Conservation (phyloP, 2,113 vertebrate species). For the Anser cygnoides region DNA sequence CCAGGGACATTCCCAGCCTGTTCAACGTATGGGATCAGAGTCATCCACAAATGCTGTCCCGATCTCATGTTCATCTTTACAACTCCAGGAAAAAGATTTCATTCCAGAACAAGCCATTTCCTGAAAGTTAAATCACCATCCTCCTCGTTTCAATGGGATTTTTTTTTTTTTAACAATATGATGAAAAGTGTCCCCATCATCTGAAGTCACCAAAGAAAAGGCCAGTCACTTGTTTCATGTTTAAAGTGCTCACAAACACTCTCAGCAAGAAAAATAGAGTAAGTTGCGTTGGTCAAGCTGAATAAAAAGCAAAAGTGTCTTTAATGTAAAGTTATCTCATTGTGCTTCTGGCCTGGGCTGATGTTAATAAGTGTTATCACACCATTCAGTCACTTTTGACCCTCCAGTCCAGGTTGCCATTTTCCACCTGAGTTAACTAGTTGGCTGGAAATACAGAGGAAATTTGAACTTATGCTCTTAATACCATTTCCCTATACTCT, state of each 20-base stretch:
- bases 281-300: neutral
- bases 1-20: neutral
- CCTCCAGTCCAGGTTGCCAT: neutral
- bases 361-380: neutral
- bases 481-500: neutral
- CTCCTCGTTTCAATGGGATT: neutral
- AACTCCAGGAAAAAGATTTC: neutral
- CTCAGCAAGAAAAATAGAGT: neutral
- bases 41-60: neutral
- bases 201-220: neutral
- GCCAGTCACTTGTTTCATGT: neutral
- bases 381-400: neutral
- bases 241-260: neutral
- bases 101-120: accelerated
- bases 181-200: neutral
- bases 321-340: neutral
- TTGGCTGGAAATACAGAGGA: neutral
- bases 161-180: neutral
- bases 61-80: neutral
- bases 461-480: neutral
- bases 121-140: neutral
- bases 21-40: neutral
- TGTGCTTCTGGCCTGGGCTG: neutral
- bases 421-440: neutral
- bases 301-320: neutral